phyloP scores from a whole-genome alignment of 2,113 vertebrate species.

The Ophiodon elongatus region DNA sequence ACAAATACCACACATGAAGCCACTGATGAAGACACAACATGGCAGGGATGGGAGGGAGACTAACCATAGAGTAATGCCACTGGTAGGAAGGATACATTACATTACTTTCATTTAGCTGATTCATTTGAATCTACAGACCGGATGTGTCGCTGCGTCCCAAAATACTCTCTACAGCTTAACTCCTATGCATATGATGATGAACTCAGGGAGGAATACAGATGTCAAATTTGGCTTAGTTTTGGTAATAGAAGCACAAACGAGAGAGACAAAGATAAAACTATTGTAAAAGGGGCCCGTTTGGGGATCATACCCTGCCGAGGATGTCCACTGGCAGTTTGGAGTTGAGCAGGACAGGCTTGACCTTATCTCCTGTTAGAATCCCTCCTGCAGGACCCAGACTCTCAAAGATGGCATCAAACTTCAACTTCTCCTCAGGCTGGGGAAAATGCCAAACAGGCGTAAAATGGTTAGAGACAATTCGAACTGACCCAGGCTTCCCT shows the following conservation, averaged over 20 bases:
- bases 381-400: conserved; percentile 93
- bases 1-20: not conserved
- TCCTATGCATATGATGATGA: not conserved
- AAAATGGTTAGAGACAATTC: not conserved
- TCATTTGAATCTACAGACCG: not conserved
- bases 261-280: not conserved
- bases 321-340: conserved; percentile 98
- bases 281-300: not conserved
- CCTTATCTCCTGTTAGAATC: conserved; percentile 95
- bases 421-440: conserved; percentile 95
- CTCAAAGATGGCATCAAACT: conserved; percentile 97
- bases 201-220: not conserved
- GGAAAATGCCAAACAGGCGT: conserved; percentile 26
- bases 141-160: not conserved
- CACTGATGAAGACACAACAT: conserved; percentile 4
- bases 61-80: not conserved
- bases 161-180: not conserved
- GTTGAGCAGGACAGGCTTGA: conserved; percentile 98
- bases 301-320: conserved; percentile 91
- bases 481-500: too few relatives aligned
- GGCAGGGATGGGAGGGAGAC: not conserved
- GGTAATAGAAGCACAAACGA: not conserved
- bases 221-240: not conserved
- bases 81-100: not conserved
- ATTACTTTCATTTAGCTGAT: not conserved